phyloP scores from a whole-genome alignment of 2,113 vertebrate genomes.

The Campylorhamphus procurvoides region DNA sequence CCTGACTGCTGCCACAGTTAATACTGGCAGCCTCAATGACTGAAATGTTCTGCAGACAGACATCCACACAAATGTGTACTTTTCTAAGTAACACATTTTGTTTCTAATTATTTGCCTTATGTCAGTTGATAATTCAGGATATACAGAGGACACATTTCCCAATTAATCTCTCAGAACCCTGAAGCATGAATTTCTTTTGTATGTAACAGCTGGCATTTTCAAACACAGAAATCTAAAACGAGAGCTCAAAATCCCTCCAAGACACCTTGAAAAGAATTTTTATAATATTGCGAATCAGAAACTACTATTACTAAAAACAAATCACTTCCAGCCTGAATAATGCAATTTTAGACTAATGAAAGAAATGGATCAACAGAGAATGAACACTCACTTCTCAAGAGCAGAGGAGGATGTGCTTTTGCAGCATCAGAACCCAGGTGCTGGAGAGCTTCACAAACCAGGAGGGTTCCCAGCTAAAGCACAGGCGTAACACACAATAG shows the following conservation, averaged over 20 bases:
- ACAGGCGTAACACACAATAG: rapidly evolving
- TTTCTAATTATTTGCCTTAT: slow-evolving; percentile 51
- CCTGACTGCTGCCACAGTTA: neutral
- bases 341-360: neutral
- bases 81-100: neutral
- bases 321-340: neutral
- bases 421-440: neutral
- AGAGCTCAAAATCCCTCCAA: neutral
- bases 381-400: neutral
- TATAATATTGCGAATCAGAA: neutral
- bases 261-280: neutral
- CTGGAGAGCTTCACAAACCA: neutral
- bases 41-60: slow-evolving; percentile 2
- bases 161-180: slow-evolving; percentile 21
- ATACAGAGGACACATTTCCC: neutral
- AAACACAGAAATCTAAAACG: neutral
- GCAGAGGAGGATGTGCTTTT: neutral
- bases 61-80: neutral
- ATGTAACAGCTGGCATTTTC: neutral
- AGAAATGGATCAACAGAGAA: neutral
- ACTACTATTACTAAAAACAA: neutral
- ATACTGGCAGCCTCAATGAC: neutral
- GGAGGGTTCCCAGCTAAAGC: neutral
- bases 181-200: neutral
- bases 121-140: slow-evolving; percentile 8